Evolutionary conservation across 2,888 invertebrate genomes (phyloP).

Genomic region (Trissoscelio sp.): DNA sequence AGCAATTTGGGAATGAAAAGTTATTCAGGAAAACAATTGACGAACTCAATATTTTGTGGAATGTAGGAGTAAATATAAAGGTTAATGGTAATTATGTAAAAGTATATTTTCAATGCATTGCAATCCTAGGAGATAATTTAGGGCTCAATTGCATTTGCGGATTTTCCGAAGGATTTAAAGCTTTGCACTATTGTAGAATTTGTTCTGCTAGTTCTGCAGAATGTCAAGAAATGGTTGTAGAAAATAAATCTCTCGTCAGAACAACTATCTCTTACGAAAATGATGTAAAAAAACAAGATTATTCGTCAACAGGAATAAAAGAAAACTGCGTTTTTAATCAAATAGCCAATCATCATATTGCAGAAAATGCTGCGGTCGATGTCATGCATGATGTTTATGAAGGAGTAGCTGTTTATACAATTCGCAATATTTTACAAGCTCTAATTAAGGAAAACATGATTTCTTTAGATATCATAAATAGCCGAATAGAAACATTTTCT

Average conservation of each 20-base stretch:
- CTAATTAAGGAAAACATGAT: slow-evolving; percentile 46
- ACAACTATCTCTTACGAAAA: slow-evolving; percentile 59
- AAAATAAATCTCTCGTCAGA: slow-evolving; percentile 51
- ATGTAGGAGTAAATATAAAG: not conserved
- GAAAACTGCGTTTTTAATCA: slow-evolving; percentile 60
- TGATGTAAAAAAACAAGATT: slow-evolving; percentile 46
- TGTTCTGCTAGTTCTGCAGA: slow-evolving; percentile 40
- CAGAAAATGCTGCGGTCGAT: slow-evolving; percentile 54
- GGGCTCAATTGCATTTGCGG: slow-evolving; percentile 29
- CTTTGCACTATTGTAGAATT: slow-evolving; percentile 38
- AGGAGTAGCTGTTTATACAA: slow-evolving; percentile 39
- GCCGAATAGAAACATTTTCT: slow-evolving; percentile 8
- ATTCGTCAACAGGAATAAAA: slow-evolving; percentile 47
- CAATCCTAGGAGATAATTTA: slow-evolving; percentile 16
- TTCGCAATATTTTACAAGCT: slow-evolving; percentile 27
- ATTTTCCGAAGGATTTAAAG: slow-evolving; percentile 35
- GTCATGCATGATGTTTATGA: slow-evolving; percentile 54
- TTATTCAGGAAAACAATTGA: not conserved
- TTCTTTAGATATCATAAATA: slow-evolving; percentile 33
- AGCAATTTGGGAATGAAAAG: not conserved
- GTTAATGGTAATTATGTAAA: not conserved
- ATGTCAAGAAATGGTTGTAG: slow-evolving; percentile 64
- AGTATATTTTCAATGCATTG: slow-evolving; percentile 13
- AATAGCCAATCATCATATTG: slow-evolving; percentile 56
- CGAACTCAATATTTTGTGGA: not conserved